Percentiles rank a stretch among this genome's conserved stretches.
Evolutionary conservation across 2,888 invertebrate species (phyloP).

Genomic region (Lapara coniferarum): DNA sequence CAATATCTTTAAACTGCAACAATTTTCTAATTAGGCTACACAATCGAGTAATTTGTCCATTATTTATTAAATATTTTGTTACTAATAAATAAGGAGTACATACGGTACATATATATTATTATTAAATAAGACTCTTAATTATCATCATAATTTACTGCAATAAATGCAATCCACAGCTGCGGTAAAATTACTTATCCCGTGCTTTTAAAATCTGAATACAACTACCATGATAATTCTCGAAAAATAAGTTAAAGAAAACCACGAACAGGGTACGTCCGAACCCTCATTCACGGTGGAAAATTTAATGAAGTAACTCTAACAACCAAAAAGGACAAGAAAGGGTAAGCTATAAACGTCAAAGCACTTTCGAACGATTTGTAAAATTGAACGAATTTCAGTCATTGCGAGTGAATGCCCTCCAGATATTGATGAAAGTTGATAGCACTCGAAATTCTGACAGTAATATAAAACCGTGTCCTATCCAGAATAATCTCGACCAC

Average conservation of each 20-base stretch:
- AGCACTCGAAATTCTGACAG: slow-evolving; percentile 64
- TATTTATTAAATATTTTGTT: too few relatives aligned
- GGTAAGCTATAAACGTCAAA: slow-evolving; percentile 37
- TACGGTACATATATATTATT: too few relatives aligned
- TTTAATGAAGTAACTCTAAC: slow-evolving; percentile 14
- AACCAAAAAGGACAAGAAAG: slow-evolving; percentile 5
- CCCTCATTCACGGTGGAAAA: neutral
- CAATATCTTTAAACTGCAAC: too few relatives aligned
- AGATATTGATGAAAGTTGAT: slow-evolving; percentile 72
- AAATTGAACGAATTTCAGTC: slow-evolving; percentile 34
- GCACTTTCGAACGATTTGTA: slow-evolving; percentile 49
- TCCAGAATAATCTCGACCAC: slow-evolving; percentile 75
- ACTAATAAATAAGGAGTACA: too few relatives aligned
- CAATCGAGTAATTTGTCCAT: too few relatives aligned
- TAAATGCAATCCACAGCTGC: neutral
- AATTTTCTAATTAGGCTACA: too few relatives aligned
- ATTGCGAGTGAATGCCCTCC: slow-evolving; percentile 52
- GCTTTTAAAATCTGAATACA: neutral
- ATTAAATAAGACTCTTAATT: too few relatives aligned
- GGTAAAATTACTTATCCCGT: neutral
- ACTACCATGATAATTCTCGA: neutral
- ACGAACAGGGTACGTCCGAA: neutral
- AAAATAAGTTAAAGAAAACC: slow-evolving; percentile 11
- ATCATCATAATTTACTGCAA: too few relatives aligned
- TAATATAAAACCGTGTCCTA: slow-evolving; percentile 71